Evolutionary conservation across 2,888 invertebrate genomes (phyloP), one percentile per base, ranked within the genome.

Genomic region (Zygaena filipendulae): DNA sequence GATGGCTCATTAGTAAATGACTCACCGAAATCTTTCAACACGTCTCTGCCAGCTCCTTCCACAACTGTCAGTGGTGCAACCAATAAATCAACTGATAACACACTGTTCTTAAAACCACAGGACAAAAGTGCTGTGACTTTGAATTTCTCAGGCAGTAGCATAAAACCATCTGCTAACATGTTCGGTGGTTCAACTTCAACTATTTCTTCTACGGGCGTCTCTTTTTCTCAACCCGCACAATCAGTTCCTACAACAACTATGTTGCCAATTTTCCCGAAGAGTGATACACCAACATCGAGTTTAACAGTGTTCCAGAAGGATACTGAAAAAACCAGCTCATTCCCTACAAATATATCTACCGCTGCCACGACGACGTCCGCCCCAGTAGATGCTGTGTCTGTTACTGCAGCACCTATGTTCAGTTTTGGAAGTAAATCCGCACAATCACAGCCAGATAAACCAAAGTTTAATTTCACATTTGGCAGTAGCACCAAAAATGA

Each of bases 381-480:
- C 5, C 23, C 38, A 4, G 23, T 41, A n/a, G 25, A 36, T 12
- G 14, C 46, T 5, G 7, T 33, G 3, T 32, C 43, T 3, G 14
- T 44, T 1, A 20, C 49, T 8, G 36, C 50, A n/a, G n/a, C n/a
- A 2, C 43, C 62, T n/a, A 23, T 66, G 12, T 75, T 74, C 30
- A 58, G 47, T 36, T 69, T 71, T 29, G 62, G 63, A 2, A 27
- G 35, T 6, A 34, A 43, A 5, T 31, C 39, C 4, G 11, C 42
- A 7, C 24, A 45, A n/a, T 27, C 52, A 9, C 41, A 42, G 20
- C 14, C 42, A 2, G 67, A 61, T 3, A 61, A 60, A 30, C 56
- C 61, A 0, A 60, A 60, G 33, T 69, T 70, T 27, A 59, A 47
- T 27, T 74, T 74, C 25, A 45, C 45, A 6, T 72, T 74, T 32